Conservation (phyloP, 2,113 vertebrate species). For the Telmatochromis sp. region DNA sequence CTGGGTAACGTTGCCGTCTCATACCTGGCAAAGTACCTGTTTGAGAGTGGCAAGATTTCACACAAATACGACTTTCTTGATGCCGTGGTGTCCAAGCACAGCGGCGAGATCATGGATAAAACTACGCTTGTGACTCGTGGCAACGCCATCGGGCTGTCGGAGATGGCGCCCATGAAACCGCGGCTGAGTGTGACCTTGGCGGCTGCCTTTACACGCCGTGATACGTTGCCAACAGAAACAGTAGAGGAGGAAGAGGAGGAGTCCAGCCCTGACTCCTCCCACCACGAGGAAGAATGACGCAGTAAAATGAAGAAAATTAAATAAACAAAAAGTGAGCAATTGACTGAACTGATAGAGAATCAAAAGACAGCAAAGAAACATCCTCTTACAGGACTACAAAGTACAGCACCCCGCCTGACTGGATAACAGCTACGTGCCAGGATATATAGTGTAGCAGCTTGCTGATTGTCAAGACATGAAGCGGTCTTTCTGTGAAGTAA, state of each 20-base stretch:
- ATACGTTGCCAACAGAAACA: constrained; percentile 75
- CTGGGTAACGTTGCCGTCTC: constrained; percentile 84
- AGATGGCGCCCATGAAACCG: constrained; percentile 87
- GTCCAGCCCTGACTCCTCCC: constrained; percentile 86
- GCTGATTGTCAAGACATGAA: neutral
- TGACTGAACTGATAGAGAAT: neutral
- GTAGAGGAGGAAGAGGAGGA: constrained; percentile 76
- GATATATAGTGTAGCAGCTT: constrained; percentile 38
- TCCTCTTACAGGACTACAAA: neutral
- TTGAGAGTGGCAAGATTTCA: constrained; percentile 91
- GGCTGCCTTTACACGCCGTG: constrained; percentile 86
- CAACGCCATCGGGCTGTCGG: constrained; percentile 90
- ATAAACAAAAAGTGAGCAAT: neutral
- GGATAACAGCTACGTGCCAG: constrained; percentile 22
- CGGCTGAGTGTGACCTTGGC: constrained; percentile 85
- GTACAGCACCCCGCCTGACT: neutral
- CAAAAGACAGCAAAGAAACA: neutral
- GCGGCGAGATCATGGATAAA: constrained; percentile 96
- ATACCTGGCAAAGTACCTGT: constrained; percentile 91
- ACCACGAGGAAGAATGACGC: constrained; percentile 74
- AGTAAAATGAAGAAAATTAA: neutral
- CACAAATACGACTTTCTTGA: constrained; percentile 94
- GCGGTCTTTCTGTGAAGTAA: constrained; percentile 16
- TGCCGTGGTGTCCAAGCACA: constrained; percentile 89
- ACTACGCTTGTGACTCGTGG: constrained; percentile 88